Base-by-base conservation (phyloP, 2,113 vertebrate genomes). In the Dipodomys stephensi region DNA sequence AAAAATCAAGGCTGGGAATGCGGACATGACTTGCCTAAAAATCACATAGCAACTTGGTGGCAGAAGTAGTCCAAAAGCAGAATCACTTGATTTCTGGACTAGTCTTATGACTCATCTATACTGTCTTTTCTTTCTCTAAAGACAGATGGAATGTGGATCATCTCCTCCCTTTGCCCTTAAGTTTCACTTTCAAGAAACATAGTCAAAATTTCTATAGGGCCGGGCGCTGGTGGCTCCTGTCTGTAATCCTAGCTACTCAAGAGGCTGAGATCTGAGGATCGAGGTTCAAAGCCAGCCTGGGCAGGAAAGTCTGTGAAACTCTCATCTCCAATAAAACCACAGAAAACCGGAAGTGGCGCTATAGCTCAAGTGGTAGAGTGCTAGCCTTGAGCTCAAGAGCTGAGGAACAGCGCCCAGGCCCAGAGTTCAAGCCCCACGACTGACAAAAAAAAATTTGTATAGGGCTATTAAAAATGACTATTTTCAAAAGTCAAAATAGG, bases 21-120 rank as follows among this genome's bases (percentile, higher is more conserved):
- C 15, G 84, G n/a, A 94, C 10, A 23, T 82, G n/a, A 85, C 39
- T 89, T 90, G n/a, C 67, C 44, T 93, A 83, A 95, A 95, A 85
- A 83, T 72, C 12, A 94, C 39, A 85, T 4, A 93, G 32, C 7
- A 93, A 77, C 3, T 15, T 92, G n/a, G 69, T 83, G 39, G 71
- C 74, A 95, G 39, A 81, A 19, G 44, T 69, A 69, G 62, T 79
- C 76, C 62, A 72, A 83, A 95, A 87, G 83, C 46, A 93, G 65
- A 93, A 92, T 77, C 35, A 88, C 15, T 12, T 93, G 30, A 83
- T 46, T 90, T 88, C 73, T 95, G 62, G 9, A 90, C 71, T 84
- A 94, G 22, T 78, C 8, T 49, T 93, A 85, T 71, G 83, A 93
- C 23, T 93, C 60, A 82, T 13, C 57, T 1, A 90, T 71, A 60